Percentiles rank a stretch among this genome's conserved stretches.
phyloP scores from a whole-genome alignment of 2,888 invertebrate genomes.

The Drosophila fungiperda region DNA sequence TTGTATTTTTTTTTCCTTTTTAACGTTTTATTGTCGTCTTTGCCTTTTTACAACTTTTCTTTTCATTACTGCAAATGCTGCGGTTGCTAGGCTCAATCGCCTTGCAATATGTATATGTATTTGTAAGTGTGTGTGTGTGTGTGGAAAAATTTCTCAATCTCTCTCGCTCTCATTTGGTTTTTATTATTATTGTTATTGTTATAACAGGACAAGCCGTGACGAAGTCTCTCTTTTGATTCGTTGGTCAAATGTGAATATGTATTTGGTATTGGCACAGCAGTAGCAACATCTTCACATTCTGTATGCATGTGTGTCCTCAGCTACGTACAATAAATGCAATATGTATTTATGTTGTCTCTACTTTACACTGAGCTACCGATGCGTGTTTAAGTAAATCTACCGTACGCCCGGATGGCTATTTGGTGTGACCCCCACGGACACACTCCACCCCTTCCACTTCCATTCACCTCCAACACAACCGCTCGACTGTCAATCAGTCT shows the following conservation, averaged over 20 bases:
- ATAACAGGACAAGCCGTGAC: conserved; percentile 30
- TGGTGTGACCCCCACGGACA: conserved; percentile 15
- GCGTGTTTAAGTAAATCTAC: conserved; percentile 62
- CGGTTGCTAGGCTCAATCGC: conserved; percentile 54
- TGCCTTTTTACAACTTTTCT: conserved; percentile 56
- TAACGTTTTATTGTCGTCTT: conserved; percentile 20
- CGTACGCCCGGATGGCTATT: conserved; percentile 38
- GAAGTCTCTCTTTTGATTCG: conserved; percentile 45
- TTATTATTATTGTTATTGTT: conserved; percentile 23
- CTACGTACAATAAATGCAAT: conserved; percentile 13
- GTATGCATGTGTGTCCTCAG: conserved; percentile 12
- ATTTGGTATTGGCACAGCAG: conserved; percentile 44
- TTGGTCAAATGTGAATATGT: conserved; percentile 42
- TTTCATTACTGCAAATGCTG: conserved; percentile 53
- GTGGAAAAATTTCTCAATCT: conserved; percentile 5
- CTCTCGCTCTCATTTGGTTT: conserved; percentile 4
- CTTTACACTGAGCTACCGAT: conserved; percentile 42
- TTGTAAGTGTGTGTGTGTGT: neutral
- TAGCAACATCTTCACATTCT: conserved; percentile 50
- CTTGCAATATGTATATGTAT: conserved; percentile 13
- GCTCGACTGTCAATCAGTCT: conserved; percentile 38
- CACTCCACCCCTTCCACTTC: neutral
- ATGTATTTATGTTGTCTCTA: conserved; percentile 12
- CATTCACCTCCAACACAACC: neutral
- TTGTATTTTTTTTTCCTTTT: conserved; percentile 22